Conservation (phyloP, 2,888 invertebrate species). For the Lamproptera curius region DNA sequence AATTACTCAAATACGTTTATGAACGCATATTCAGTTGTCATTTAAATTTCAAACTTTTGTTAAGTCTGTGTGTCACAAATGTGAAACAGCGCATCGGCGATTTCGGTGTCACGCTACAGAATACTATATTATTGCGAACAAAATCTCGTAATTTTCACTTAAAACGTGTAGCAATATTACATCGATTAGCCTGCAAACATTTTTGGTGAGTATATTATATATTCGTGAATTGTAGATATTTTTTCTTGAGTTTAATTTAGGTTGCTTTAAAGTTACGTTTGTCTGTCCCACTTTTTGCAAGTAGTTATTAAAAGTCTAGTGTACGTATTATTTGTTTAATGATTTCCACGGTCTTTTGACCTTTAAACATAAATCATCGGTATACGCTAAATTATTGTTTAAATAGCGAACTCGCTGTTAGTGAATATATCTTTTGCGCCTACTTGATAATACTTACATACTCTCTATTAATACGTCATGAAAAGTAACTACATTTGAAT, state of each 20-base stretch:
- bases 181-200: neutral
- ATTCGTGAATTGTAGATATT: neutral
- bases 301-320: constrained; percentile 9
- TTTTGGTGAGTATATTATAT: constrained; percentile 1
- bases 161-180: neutral
- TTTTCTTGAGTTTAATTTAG: constrained; percentile 1
- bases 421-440: neutral
- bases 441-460: neutral
- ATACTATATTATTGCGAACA: neutral
- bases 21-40: neutral
- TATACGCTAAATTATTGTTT: neutral
- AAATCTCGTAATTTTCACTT: neutral
- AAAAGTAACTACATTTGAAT: neutral
- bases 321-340: constrained; percentile 2
- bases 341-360: constrained; percentile 1
- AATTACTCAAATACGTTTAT: neutral
- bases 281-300: constrained; percentile 15
- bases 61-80: constrained; percentile 3
- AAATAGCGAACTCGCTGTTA: neutral
- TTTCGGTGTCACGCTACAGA: constrained; percentile 12
- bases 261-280: constrained; percentile 12
- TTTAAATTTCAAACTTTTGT: neutral
- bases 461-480: neutral
- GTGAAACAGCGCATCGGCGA: constrained; percentile 1
- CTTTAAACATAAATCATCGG: constrained; percentile 1